Base-by-base conservation (phyloP, 2,113 vertebrate genomes). In the Crocuta crocuta region DNA sequence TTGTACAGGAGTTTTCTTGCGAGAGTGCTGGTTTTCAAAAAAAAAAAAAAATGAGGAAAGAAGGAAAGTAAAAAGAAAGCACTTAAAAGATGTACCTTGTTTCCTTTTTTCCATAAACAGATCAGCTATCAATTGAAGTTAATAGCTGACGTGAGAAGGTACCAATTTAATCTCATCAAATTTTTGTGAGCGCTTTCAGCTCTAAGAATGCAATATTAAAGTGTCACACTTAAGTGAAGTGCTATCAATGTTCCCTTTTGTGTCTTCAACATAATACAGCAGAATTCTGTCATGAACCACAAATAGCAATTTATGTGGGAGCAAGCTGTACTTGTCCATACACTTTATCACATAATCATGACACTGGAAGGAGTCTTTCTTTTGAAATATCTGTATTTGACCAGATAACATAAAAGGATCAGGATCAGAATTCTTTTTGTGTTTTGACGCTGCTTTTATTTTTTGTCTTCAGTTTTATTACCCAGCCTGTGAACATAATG, bases 91-190 rank as follows among this genome's bases (percentile, higher is more conserved):
- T 96, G 7, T 23, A 48, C 21, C 85, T 43, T 35, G 0, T 55
- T 83, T 81, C 10, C 5, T 88, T 86, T 71, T 66, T 68, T n/a
- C 45, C 33, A 76, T 76, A 23, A 76, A 81, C 76, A 80, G 53
- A 81, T 89, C 17, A 91, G 65, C 31, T 53, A 90, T 66, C 33
- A 85, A n/a, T 66, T 82, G 76, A 93, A 94, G 65, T 91, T 95
- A 91, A 76, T 53, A 82, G 61, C 35, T 73, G 5, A 82, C 90
- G 24, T 35, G 87, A 91, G 81, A 80, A 93, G 17, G 50, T 45
- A 19, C 26, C 35, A 66, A 91, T 95, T 91, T 96, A 63, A 89
- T 85, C 23, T 85, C 81, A 85, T 97, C 45, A 95, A 23, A 43
- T 68, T 74, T 92, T 85, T 58, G 21, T 35, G 19, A 89, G 66